Evolutionary conservation across 2,113 vertebrate genomes (phyloP).

Genomic region (Fregata magnificens): DNA sequence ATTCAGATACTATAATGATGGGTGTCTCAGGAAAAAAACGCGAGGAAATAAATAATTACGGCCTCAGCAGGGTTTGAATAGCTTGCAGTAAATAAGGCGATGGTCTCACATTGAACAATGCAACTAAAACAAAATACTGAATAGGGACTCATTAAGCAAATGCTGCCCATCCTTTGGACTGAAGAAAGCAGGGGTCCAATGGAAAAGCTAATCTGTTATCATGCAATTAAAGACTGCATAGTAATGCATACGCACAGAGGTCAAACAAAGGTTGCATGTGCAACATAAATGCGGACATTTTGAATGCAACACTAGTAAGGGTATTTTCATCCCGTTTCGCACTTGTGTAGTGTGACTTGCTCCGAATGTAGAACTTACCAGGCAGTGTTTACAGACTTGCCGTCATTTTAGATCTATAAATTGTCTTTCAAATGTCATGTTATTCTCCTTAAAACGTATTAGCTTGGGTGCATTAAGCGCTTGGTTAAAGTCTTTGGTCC

Average conservation of each 20-base stretch:
- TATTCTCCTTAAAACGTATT: not conserved
- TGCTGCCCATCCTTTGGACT: not conserved
- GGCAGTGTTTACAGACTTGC: not conserved
- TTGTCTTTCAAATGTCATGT: not conserved
- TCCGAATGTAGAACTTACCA: not conserved
- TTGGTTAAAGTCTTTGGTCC: not conserved
- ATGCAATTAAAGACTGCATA: not conserved
- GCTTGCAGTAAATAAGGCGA: not conserved
- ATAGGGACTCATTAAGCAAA: not conserved
- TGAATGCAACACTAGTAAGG: not conserved
- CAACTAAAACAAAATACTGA: not conserved
- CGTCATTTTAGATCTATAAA: not conserved
- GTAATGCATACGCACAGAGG: not conserved
- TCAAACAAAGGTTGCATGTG: not conserved
- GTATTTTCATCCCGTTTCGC: not conserved
- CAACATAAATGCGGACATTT: not conserved
- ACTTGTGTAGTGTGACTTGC: accelerated
- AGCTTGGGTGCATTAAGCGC: not conserved
- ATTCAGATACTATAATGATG: not conserved
- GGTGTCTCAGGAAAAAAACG: not conserved
- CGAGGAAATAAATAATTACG: not conserved
- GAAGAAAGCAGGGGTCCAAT: not conserved
- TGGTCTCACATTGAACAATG: not conserved
- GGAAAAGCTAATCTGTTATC: not conserved
- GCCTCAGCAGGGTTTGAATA: not conserved